Conservation (phyloP, 2,888 invertebrate genomes). For the Seira sanloemensis region DNA sequence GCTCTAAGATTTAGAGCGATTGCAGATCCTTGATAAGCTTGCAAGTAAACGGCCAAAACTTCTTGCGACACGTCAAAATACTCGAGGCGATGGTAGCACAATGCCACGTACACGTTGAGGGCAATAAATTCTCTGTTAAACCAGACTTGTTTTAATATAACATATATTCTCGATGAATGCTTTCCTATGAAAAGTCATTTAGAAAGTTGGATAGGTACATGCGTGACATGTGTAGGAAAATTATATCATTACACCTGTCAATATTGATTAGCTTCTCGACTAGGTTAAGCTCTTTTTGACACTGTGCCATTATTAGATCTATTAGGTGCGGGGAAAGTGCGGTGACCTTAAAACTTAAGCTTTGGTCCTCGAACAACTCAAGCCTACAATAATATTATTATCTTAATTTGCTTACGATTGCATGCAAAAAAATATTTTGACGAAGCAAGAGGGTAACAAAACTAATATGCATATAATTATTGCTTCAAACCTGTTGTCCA, state of each 20-base stretch:
- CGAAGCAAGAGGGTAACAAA: neutral
- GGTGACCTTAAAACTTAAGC: slow-evolving; percentile 35
- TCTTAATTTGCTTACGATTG: neutral
- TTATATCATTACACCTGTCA: slow-evolving; percentile 26
- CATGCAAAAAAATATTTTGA: neutral
- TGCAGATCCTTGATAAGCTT: slow-evolving; percentile 93
- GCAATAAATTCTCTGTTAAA: slow-evolving; percentile 89
- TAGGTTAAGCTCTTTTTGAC: slow-evolving; percentile 65
- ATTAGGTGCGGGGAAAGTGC: slow-evolving; percentile 63
- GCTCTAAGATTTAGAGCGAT: slow-evolving; percentile 96
- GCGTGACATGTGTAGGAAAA: slow-evolving; percentile 11
- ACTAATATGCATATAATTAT: slow-evolving; percentile 2
- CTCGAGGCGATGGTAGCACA: slow-evolving; percentile 98
- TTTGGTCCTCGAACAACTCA: slow-evolving; percentile 43
- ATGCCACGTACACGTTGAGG: slow-evolving; percentile 96
- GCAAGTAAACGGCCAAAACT: slow-evolving; percentile 94
- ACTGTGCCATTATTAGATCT: slow-evolving; percentile 65
- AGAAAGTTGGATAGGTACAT: no score
- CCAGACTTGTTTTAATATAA: neutral
- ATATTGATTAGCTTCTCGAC: slow-evolving; percentile 66
- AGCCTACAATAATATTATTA: slow-evolving; percentile 33
- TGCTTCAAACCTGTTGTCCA: slow-evolving; percentile 88
- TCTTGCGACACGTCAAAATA: slow-evolving; percentile 99
- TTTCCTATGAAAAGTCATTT: neutral
- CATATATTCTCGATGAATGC: neutral